These are phyloP conservation scores for Entomobrya proxima DNA, from an alignment of 2,888 invertebrate species.

Conservation along the genomic window DNA sequence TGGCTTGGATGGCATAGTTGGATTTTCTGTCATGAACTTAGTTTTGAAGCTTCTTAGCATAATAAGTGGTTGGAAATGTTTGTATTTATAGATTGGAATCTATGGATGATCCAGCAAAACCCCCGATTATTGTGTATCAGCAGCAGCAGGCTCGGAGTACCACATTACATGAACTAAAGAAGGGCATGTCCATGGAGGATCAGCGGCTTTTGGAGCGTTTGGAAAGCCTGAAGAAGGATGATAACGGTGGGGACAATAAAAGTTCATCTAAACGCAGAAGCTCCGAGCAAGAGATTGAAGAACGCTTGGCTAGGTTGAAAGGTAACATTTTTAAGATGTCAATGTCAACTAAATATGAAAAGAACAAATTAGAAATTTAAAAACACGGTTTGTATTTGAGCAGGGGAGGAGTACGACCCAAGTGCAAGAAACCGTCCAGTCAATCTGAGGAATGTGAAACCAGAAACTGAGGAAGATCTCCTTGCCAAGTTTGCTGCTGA, in stretches of 20 bases:
- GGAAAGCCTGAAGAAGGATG: conserved; percentile 81
- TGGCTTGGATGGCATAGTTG: too few species aligned
- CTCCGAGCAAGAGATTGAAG: conserved; percentile 77
- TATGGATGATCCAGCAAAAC: conserved; percentile 80
- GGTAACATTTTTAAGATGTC: conserved; percentile 78
- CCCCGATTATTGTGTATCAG: conserved; percentile 81
- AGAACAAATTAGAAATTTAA: too few species aligned
- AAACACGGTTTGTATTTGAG: too few species aligned
- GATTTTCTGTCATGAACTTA: too few species aligned
- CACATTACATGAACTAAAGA: conserved; percentile 77
- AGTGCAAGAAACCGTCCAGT: not conserved
- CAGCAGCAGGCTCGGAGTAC: too few species aligned
- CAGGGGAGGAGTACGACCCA: conserved; percentile 30
- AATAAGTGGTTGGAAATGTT: conserved; percentile 45
- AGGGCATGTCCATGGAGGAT: conserved; percentile 80
- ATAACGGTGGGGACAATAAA: not conserved
- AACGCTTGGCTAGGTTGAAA: conserved; percentile 79
- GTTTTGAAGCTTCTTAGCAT: not conserved
- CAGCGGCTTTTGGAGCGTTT: conserved; percentile 83
- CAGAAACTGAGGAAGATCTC: conserved; percentile 85
- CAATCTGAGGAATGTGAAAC: conserved; percentile 77
- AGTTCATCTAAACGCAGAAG: conserved; percentile 42
- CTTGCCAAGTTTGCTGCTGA: conserved; percentile 80
- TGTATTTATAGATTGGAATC: conserved; percentile 79
- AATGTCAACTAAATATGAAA: too few species aligned